A percentile compares a stretch with the other conserved stretches of the same genome.
phyloP scores from a whole-genome alignment of 2,888 invertebrate genomes.

The Idaea straminata region DNA sequence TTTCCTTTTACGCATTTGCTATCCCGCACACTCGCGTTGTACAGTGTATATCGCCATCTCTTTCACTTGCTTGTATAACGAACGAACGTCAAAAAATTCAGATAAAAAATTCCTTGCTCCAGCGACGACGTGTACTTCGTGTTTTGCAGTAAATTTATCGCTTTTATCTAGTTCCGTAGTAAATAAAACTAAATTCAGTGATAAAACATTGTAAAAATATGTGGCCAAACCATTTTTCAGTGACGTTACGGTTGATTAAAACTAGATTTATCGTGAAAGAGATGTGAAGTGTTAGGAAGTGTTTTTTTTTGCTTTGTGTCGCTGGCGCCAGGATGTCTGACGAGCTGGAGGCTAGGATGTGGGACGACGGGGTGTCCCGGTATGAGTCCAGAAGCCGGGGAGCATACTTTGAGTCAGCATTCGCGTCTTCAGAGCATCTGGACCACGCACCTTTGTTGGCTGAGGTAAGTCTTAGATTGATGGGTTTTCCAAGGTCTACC shows the following conservation, averaged over 20 bases:
- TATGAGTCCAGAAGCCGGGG: slow-evolving; percentile 62
- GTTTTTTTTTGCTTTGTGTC: slow-evolving; percentile 20
- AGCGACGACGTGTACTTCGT: slow-evolving; percentile 21
- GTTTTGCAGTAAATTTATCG: slow-evolving; percentile 24
- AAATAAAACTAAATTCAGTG: slow-evolving; percentile 32
- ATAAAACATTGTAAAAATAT: slow-evolving; percentile 27
- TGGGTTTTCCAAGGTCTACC: not conserved
- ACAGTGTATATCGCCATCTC: not conserved
- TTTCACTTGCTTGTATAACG: not conserved
- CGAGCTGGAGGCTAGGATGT: slow-evolving; percentile 74
- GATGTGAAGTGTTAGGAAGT: slow-evolving; percentile 34
- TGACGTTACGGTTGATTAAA: slow-evolving; percentile 6
- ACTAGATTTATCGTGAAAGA: slow-evolving; percentile 10
- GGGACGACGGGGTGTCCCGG: slow-evolving; percentile 68
- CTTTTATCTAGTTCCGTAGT: slow-evolving; percentile 18
- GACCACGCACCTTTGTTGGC: slow-evolving; percentile 71
- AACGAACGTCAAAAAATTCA: not conserved
- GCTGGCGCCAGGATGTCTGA: slow-evolving; percentile 76
- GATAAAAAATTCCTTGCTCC: not conserved
- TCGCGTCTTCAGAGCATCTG: slow-evolving; percentile 70
- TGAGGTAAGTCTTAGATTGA: slow-evolving; percentile 49
- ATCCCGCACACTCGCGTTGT: not conserved
- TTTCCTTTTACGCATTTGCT: not conserved
- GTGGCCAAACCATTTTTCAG: slow-evolving; percentile 1
- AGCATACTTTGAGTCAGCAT: slow-evolving; percentile 66